Base-by-base conservation (phyloP, 1,140 invertebrate genomes). In the Sminthurides bifidus region DNA sequence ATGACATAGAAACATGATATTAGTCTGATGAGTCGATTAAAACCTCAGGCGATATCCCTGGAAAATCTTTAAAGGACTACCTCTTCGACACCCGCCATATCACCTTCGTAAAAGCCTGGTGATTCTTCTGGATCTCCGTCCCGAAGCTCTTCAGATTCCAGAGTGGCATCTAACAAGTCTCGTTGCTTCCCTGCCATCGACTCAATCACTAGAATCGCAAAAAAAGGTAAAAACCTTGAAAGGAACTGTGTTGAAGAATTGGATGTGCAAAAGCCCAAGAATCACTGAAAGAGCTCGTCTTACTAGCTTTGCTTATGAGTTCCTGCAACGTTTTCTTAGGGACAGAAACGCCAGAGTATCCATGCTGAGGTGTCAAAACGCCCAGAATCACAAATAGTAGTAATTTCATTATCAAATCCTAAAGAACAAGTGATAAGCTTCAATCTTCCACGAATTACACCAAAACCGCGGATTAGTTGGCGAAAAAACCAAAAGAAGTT, bases 31-130 rank as follows among this genome's bases (percentile, higher is more conserved):
- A 27, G 46, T 3, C 26, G 5, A 50, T 41, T 29, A 17, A 23
- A 38, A 40, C 37, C 35, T 21, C 14, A 30, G 8, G 33, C 15
- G 21, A 17, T 31, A n/a, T 3, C 10, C 17, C 23, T 26, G 21
- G 41, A 45, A 21, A 30, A 2, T 30, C 14, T n/a, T 15, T 19
- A 26, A 31, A 54, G 17, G 21, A 48, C 29, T 30, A 65, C 66
- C 52, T 65, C 74, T 57, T 74, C 68, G 3, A 76, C 72, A 29
- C 82, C 72, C 3, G 79, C 79, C 69, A 82, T 82, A 56, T 82
- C 80, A 2, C 81, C 61, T 68, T 83, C 78, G 63, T 78, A 83
- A 33, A 83, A 68, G 29, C 79, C 79, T 0, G 81, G 79, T 50
- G 71, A 72, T 0, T 81, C 77, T 73, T 83, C 81, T 0, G 81